Evolutionary conservation across 2,888 invertebrate genomes (phyloP), one percentile per base, ranked within the genome.

Genomic region (Leucophenga maculata): DNA sequence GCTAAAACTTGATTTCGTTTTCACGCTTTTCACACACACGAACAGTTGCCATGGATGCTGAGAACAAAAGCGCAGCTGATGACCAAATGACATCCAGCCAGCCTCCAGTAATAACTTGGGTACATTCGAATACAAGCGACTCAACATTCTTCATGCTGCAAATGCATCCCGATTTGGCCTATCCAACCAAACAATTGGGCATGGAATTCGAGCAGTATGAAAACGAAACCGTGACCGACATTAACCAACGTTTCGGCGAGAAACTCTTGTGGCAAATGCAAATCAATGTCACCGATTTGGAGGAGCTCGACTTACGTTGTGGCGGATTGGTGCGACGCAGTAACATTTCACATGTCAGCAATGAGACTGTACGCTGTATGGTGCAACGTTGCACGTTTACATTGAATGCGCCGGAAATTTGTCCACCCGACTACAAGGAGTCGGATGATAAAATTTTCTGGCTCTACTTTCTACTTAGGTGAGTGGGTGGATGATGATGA

Each of bases 401-500:
- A 88, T 90, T 90, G 82, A 94, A 94, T 78, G 94, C 94, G 11
- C 94, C 94, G 20, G 93, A 93, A 86, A 91, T 93, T 73, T 94
- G 94, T 82, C 94, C 94, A 59, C 94, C 94, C 16, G 94, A 94
- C 87, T 94, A 93, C 83, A 93, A 93, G 86, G 93, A 94, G 83
- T 93, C 93, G 69, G 93, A 93, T 74, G 93, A 93, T 82, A 92
- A 91, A 77, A 92, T 94, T 1, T 96, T 96, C 85, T 95, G 95
- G 92, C 91, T 94, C 72, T 96, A 97, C 86, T 95, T 96, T 86
- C 88, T 93, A 67, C 84, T 96, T 72, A 81, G 88, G 87, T 88
- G 60, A 76, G 78, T 77, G 31, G 18, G 9, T 32, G 32, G 9
- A 60, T n/a, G n/a, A n/a, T n/a, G n/a, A n/a, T n/a, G n/a, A 31